Percentiles rank a stretch among this genome's conserved stretches.
Conservation (phyloP, 2,113 vertebrate species). For the Castor canadensis region DNA sequence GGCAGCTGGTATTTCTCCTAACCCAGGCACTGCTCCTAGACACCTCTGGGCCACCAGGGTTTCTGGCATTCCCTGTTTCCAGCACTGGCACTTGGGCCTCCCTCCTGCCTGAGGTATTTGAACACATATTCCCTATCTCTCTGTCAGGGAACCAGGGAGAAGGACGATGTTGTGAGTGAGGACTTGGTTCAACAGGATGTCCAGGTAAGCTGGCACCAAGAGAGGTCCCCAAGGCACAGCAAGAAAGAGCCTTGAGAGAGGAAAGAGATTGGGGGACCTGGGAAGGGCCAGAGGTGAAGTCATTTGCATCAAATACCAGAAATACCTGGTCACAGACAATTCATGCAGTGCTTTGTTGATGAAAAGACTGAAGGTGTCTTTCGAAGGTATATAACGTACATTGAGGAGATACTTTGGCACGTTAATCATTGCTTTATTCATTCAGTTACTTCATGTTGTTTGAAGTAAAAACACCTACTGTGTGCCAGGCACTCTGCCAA, state of each 20-base stretch:
- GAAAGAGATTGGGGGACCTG: fast-evolving
- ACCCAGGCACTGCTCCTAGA: neutral
- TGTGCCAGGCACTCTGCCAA: neutral
- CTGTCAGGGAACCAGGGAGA: constrained; percentile 93
- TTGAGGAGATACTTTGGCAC: neutral
- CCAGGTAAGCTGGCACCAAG: constrained; percentile 82
- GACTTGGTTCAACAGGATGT: constrained; percentile 94
- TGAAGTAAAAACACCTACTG: neutral
- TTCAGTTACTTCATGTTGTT: neutral
- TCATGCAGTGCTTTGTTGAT: neutral
- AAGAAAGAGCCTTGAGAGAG: neutral
- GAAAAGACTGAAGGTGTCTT: neutral
- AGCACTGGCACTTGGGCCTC: fast-evolving
- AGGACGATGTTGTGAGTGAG: constrained; percentile 92
- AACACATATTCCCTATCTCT: neutral
- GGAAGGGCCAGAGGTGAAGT: neutral
- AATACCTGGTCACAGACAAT: neutral
- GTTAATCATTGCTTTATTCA: neutral
- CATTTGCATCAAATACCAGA: neutral
- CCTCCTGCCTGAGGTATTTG: neutral
- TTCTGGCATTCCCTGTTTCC: neutral
- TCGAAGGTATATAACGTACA: neutral
- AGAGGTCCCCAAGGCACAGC: neutral
- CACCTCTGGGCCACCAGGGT: fast-evolving
- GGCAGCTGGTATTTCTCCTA: neutral